Evolutionary conservation across 2,113 vertebrate genomes (phyloP), one percentile per base, ranked within the genome.

Genomic region (Passer montanus): DNA sequence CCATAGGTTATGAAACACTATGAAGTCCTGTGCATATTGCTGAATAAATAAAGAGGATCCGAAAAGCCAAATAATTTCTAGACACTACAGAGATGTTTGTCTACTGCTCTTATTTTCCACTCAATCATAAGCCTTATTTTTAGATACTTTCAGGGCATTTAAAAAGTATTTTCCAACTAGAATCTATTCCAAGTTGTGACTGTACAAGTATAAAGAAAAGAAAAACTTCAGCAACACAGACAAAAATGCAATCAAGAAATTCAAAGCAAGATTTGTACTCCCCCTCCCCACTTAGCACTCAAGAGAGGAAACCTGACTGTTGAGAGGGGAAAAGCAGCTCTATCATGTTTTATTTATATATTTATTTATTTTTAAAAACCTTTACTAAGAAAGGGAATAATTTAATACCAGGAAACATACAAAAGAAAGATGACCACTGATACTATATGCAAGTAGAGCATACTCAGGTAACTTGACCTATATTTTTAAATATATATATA

Each of bases 361-460:
- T 97, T 96, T 97, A 97, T 97, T 95, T 95, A 97, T 95, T 96
- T 97, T 94, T 96, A 68, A 97, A 93, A 95, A 94, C 72, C 82
- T 93, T 95, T 90, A 82, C 94, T 94, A 81, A 95, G 92, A 96
- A 97, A 97, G 92, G 64, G 94, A 97, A 97, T 96, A 96, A 96
- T 97, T 95, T 92, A 96, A 78, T 86, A 92, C 64, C 52, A 47
- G 69, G 72, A 93, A 92, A 77, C 93, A 84, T 64, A 97, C 87
- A 92, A 97, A 94, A 93, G 79, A 86, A 95, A 81, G 83, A 81
- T 97, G 96, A 97, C 94, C 95, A 75, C 73, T 89, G 95, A 81
- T 95, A 90, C 66, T 81, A 84, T 88, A 95, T 92, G 82, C 88
- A 96, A 95, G 93, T 93, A 90, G 52, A 58, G 17, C 75, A 89